Evolutionary conservation across 2,113 vertebrate species (phyloP), one percentile per base, ranked within the genome.

Genomic region (Macquaria ambigua): DNA sequence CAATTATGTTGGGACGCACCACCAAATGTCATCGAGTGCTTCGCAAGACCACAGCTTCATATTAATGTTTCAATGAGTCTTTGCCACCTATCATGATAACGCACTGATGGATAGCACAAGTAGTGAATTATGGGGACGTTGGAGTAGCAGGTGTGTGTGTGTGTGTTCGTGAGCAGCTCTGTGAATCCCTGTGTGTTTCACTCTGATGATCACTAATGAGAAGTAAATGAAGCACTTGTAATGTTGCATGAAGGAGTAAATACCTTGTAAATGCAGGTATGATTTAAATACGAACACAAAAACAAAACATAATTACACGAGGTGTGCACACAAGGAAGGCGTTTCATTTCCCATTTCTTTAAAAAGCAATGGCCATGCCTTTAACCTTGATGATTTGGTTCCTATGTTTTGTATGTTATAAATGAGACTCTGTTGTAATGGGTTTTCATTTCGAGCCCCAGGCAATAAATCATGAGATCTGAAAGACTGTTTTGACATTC

Each of bases 221-320:
- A 88, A 82, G 46, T 64, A 90, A 92, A 93, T 87, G 76, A 88
- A 91, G 80, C 79, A 82, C 84, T 89, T 80, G 84, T 87, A 85
- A 84, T 73, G 59, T 72, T 69, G 63, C 71, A 89, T 78, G 66
- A 83, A 72, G 41, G 56, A 61, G 79, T 39, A n/a, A 85, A 75
- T 56, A 52, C 48, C 53, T 77, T 61, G 66, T 69, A 74, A 90
- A 76, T 55, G 55, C 75, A 83, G 70, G 62, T 68, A 68, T 56
- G 63, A 78, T 81, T 89, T 78, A 63, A 84, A 86, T 62, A 52
- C 77, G 59, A 83, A 84, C 77, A 75, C 66, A 79, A 64, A 73
- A 84, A 64, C 31, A 76, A 77, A 90, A 80, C 74, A 69, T 31
- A 77, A 90, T 88, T 73, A 74, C 55, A 43, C 5, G 48, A 55